Evolutionary conservation across 2,888 invertebrate species (phyloP).

Genomic region (Lasiommata megera): DNA sequence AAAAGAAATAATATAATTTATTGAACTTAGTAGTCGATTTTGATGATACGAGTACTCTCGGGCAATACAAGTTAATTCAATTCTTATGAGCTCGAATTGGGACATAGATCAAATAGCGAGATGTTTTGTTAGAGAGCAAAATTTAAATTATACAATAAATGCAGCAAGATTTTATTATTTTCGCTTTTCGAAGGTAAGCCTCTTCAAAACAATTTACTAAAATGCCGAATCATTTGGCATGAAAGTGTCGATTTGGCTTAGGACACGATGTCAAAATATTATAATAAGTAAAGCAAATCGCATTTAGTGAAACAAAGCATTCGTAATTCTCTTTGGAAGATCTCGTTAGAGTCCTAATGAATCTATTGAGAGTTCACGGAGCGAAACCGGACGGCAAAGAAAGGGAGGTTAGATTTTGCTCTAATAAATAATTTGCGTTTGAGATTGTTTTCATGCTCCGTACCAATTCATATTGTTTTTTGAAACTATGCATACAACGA

Average conservation of each 20-base stretch:
- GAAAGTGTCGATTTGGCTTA: conserved; percentile 4
- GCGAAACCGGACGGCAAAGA: conserved; percentile 64
- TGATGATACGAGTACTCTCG: no score
- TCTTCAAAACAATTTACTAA: no score
- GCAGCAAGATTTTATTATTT: no score
- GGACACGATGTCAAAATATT: conserved; percentile 44
- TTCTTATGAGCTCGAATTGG: no score
- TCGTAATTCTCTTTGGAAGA: conserved; percentile 71
- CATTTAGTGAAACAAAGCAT: conserved; percentile 74
- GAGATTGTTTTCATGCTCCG: conserved; percentile 13
- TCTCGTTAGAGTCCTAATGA: conserved; percentile 79
- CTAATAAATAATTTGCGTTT: conserved; percentile 75
- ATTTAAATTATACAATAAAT: no score
- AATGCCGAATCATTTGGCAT: not conserved
- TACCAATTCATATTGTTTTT: not conserved
- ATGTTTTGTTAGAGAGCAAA: no score
- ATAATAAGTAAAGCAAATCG: conserved; percentile 70
- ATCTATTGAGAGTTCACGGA: conserved; percentile 76
- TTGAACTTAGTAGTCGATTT: no score
- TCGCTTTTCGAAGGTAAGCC: no score
- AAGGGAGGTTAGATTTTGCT: conserved; percentile 61
- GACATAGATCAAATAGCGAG: no score
- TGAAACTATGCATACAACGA: no score
- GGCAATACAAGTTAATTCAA: no score
- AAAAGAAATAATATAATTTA: no score